Percentiles rank a stretch among this genome's conserved stretches.
These are phyloP conservation scores for Mus spretus DNA, from an alignment of 2,797 vertebrate species.

Conservation along the genomic window DNA sequence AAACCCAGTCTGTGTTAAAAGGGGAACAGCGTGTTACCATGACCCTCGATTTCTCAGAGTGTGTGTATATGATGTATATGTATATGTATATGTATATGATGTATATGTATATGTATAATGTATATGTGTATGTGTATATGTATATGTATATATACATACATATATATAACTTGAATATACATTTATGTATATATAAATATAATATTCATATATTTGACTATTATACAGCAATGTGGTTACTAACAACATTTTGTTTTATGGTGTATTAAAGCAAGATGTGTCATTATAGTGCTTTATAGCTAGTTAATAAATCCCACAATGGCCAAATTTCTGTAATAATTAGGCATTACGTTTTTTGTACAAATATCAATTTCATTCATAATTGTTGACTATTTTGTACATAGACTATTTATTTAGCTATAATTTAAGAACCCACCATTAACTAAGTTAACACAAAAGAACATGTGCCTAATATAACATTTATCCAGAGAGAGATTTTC, in stretches of 20 bases:
- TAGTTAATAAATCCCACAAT: not conserved
- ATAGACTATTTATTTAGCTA: conserved; percentile 37
- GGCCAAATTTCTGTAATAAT: conserved; percentile 39
- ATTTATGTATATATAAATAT: not conserved
- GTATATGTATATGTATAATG: too few species aligned
- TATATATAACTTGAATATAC: not conserved
- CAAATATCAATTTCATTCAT: conserved; percentile 44
- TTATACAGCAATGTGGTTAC: conserved; percentile 15
- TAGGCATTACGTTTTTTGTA: conserved; percentile 21
- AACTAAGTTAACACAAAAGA: not conserved
- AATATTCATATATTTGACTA: not conserved
- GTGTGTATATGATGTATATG: too few species aligned
- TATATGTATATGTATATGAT: too few species aligned
- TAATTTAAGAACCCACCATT: conserved; percentile 29
- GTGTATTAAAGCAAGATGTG: not conserved
- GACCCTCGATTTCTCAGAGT: not conserved
- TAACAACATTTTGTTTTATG: conserved; percentile 34
- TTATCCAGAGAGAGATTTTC: conserved; percentile 24
- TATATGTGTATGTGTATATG: too few species aligned
- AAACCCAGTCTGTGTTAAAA: conserved; percentile 92
- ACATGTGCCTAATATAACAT: not conserved
- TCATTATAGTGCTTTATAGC: conserved; percentile 21
- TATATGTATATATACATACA: too few species aligned
- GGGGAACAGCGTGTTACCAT: not conserved
- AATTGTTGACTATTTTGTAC: not conserved